Conservation (phyloP, 1,140 invertebrate genomes). For the Aleiodes sp. region DNA sequence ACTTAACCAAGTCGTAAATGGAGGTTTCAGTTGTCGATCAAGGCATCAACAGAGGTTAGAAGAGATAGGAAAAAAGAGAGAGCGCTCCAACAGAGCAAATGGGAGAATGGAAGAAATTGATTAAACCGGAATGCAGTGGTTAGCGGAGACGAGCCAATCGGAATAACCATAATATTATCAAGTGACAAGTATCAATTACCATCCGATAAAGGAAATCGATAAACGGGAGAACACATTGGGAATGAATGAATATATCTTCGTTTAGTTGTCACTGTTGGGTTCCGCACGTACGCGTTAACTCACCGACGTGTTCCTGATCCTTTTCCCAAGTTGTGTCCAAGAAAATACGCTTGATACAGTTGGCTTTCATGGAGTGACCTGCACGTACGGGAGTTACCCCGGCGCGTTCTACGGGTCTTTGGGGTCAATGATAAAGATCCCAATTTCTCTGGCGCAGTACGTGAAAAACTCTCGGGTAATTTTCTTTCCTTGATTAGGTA, state of each 20-base stretch:
- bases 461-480: neutral
- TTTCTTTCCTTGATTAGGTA: neutral
- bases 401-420: neutral
- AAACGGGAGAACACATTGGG: neutral
- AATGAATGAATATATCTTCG: neutral
- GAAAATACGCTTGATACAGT: neutral
- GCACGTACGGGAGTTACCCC: constrained; percentile 3
- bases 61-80: too few species aligned
- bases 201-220: neutral
- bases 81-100: too few species aligned
- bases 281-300: constrained; percentile 15
- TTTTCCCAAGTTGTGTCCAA: neutral
- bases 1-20: constrained; percentile 2
- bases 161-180: neutral
- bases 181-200: constrained; percentile 13
- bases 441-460: neutral
- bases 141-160: neutral
- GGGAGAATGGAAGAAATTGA: neutral
- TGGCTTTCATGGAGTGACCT: neutral
- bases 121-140: neutral
- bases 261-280: neutral
- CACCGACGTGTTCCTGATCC: neutral
- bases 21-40: constrained; percentile 4
- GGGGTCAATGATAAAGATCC: constrained; percentile 15
- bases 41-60: neutral